phyloP scores from a whole-genome alignment of 2,888 invertebrate species.

The Ischnura elegans region DNA sequence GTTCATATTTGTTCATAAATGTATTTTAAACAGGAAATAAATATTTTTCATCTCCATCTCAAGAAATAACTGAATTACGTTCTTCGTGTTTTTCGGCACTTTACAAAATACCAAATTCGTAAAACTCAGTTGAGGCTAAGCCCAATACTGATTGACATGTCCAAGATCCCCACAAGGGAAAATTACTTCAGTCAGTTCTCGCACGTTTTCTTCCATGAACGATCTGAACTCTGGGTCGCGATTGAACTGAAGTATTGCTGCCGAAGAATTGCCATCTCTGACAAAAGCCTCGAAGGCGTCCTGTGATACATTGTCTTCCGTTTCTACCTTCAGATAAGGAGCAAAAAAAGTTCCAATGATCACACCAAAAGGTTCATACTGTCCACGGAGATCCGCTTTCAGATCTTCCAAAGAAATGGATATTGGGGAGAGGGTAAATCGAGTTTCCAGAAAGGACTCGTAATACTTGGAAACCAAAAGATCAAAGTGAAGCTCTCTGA shows the following conservation, averaged over 20 bases:
- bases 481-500: constrained; percentile 43
- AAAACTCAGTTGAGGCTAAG: background rate
- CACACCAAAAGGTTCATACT: constrained; percentile 26
- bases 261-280: constrained; percentile 5
- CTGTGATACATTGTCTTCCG: background rate
- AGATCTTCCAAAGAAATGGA: constrained; percentile 1
- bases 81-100: too few species aligned
- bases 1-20: too few species aligned
- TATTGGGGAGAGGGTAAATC: background rate
- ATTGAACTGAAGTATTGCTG: background rate
- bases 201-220: constrained; percentile 19
- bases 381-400: background rate
- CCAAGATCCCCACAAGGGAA: background rate
- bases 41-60: too few species aligned
- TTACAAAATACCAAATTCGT: too few species aligned
- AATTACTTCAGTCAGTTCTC: background rate
- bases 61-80: too few species aligned
- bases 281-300: constrained; percentile 7
- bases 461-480: constrained; percentile 29
- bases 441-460: background rate
- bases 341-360: constrained; percentile 34
- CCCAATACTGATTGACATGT: background rate
- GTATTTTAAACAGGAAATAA: too few species aligned
- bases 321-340: constrained; percentile 16
- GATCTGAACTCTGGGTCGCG: constrained; percentile 12